Conservation (phyloP, 1,140 invertebrate species). For the Potamilus streckersoni region DNA sequence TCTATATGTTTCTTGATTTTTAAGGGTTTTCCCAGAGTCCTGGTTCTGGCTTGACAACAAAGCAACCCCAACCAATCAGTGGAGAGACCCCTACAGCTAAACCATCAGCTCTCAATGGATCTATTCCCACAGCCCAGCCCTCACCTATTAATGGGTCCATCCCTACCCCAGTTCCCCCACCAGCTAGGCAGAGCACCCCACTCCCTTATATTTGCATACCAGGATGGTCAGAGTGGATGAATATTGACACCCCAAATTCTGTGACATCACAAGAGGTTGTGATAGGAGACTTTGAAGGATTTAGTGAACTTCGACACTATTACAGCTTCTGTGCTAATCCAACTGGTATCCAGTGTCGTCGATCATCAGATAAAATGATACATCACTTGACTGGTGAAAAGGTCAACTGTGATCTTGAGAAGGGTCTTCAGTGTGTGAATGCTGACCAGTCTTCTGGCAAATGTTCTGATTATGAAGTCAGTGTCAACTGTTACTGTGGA, state of each 20-base stretch:
- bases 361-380: constrained; percentile 72
- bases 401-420: constrained; percentile 38
- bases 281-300: constrained; percentile 58
- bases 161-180: neutral
- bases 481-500: constrained; percentile 61
- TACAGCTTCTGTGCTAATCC: constrained; percentile 74
- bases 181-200: constrained; percentile 9
- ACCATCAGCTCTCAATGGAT: no score
- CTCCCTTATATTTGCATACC: constrained; percentile 34
- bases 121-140: no score
- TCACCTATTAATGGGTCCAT: no score
- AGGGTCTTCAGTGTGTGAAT: constrained; percentile 35
- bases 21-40: no score
- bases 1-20: no score
- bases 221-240: constrained; percentile 59
- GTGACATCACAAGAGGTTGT: constrained; percentile 29
- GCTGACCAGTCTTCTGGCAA: constrained; percentile 9
- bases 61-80: no score
- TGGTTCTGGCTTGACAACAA: no score
- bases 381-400: constrained; percentile 73
- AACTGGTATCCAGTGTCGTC: constrained; percentile 80
- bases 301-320: constrained; percentile 41
- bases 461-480: constrained; percentile 65
- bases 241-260: constrained; percentile 39
- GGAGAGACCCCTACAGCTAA: no score